These are phyloP conservation scores for Steromphala cineraria DNA, from an alignment of 2,888 invertebrate genomes.

Conservation along the genomic window DNA sequence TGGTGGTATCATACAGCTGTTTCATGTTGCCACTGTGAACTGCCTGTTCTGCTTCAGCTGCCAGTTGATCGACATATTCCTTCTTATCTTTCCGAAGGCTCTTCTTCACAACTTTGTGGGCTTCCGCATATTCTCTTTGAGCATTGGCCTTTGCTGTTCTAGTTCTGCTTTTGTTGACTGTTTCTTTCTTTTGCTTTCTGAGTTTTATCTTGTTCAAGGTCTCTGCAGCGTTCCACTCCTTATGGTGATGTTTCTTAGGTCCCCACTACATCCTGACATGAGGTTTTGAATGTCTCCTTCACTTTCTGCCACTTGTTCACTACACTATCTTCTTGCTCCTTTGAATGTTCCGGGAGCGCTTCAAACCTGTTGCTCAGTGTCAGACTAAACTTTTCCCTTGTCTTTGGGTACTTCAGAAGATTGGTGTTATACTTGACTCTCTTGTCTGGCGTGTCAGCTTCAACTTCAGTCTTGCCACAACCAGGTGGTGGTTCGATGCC, in stretches of 20 bases:
- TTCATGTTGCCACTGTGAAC: no score
- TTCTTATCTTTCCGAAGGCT: neutral
- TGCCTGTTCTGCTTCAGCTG: neutral
- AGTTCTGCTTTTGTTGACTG: neutral
- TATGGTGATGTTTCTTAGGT: no score
- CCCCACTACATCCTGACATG: no score
- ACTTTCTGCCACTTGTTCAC: neutral
- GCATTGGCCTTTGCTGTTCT: no score
- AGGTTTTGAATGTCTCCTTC: neutral
- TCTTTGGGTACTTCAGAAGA: neutral
- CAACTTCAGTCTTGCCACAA: no score
- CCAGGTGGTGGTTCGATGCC: no score
- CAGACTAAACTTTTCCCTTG: neutral
- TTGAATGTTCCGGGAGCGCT: neutral
- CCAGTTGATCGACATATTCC: neutral
- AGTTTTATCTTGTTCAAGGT: neutral
- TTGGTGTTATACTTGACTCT: neutral
- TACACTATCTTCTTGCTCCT: neutral
- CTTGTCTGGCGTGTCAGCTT: neutral
- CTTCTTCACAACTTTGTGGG: no score
- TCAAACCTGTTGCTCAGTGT: neutral
- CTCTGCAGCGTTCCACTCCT: neutral
- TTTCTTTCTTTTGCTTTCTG: neutral
- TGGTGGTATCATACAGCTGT: no score
- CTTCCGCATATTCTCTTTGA: no score